Percentiles rank a stretch among this genome's conserved stretches.
These are phyloP conservation scores for Andrena flavipes DNA, from an alignment of 2,888 invertebrate species.

Conservation along the genomic window DNA sequence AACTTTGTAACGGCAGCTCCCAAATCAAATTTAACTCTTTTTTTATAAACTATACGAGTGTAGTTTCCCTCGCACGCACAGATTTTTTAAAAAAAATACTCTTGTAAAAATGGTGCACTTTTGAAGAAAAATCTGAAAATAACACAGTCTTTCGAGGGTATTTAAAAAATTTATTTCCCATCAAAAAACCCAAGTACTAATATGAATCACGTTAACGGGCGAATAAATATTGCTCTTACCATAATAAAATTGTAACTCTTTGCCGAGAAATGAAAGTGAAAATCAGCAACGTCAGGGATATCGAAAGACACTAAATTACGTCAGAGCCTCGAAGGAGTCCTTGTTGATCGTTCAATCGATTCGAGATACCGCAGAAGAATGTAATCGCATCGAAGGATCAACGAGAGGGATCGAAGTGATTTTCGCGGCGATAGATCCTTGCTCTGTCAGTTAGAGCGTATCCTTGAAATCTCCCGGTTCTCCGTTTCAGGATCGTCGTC, in stretches of 20 bases:
- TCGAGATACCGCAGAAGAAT: slow-evolving; percentile 2
- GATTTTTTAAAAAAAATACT: no score
- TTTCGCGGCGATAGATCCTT: slow-evolving; percentile 31
- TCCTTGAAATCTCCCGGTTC: slow-evolving; percentile 60
- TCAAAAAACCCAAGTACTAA: no score
- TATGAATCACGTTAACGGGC: no score
- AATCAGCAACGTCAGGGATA: not conserved
- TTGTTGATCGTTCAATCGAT: slow-evolving; percentile 23
- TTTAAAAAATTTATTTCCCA: no score
- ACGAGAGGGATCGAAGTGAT: slow-evolving; percentile 12
- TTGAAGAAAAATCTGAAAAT: no score
- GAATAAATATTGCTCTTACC: no score
- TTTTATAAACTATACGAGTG: no score
- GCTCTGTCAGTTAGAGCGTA: slow-evolving; percentile 24
- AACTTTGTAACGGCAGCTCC: no score
- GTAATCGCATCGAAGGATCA: slow-evolving; percentile 28
- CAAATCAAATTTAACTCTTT: no score
- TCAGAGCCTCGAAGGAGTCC: slow-evolving; percentile 9
- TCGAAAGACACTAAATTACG: slow-evolving; percentile 21
- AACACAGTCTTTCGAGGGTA: no score
- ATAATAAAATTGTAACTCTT: not conserved
- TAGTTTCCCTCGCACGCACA: no score
- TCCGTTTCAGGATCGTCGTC: slow-evolving; percentile 57
- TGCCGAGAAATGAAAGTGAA: not conserved
- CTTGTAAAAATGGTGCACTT: no score